Evolutionary conservation across 2,888 invertebrate genomes (phyloP).

Genomic region (Criorhina ranunculi): DNA sequence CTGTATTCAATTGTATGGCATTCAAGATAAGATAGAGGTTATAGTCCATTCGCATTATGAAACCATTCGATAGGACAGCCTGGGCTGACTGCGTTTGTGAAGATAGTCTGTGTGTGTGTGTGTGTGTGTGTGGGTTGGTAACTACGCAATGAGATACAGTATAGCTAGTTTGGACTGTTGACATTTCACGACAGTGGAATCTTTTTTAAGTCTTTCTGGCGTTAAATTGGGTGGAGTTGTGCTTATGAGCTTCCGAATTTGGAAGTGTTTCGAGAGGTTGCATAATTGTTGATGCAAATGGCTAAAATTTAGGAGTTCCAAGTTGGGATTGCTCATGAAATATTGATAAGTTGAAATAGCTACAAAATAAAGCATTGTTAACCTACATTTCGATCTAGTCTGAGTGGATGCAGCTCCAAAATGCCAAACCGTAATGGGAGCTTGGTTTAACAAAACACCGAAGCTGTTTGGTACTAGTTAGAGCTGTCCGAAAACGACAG

Average conservation of each 20-base stretch:
- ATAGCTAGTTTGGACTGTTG: conserved; percentile 50
- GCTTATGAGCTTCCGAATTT: conserved; percentile 54
- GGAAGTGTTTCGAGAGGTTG: conserved; percentile 39
- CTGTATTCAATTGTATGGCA: background rate
- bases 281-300: conserved; percentile 25
- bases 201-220: conserved; percentile 35
- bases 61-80: too few species aligned
- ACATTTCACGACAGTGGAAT: conserved; percentile 69
- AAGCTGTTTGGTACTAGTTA: too few species aligned
- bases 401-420: too few species aligned
- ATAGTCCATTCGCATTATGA: conserved; percentile 37
- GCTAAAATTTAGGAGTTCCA: background rate
- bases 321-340: background rate
- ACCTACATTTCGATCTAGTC: too few species aligned
- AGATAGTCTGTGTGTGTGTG: too few species aligned
- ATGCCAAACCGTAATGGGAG: too few species aligned
- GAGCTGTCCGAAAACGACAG: too few species aligned
- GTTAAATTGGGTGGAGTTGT: conserved; percentile 60
- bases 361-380: too few species aligned
- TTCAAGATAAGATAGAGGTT: conserved; percentile 51
- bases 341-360: too few species aligned
- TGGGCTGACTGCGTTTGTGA: conserved; percentile 60
- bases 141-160: conserved; percentile 48
- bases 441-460: too few species aligned
- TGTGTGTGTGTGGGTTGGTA: conserved; percentile 17